Percentiles rank a stretch among this genome's conserved stretches.
Conservation (phyloP, 2,113 vertebrate species). For the Syrmaticus mikado region DNA sequence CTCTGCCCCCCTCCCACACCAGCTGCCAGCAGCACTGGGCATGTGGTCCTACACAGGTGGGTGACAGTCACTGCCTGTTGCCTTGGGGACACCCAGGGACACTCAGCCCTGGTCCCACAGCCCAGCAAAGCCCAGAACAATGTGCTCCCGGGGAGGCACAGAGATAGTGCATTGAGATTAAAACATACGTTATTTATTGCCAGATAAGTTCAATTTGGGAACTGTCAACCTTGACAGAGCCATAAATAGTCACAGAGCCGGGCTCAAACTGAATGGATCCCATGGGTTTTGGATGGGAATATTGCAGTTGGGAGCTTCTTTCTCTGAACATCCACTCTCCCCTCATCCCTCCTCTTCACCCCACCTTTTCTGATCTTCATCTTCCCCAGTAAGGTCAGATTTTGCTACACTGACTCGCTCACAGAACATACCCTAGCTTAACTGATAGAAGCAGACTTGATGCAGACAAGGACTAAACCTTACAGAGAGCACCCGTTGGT, state of each 20-base stretch:
- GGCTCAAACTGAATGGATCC: neutral
- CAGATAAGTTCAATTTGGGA: neutral
- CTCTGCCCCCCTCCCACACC: neutral
- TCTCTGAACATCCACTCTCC: neutral
- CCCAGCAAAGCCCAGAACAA: neutral
- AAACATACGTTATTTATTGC: neutral
- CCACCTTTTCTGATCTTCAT: neutral
- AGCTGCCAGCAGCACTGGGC: neutral
- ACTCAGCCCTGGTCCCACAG: neutral
- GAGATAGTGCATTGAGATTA: neutral
- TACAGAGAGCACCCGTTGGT: slow-evolving; percentile 51
- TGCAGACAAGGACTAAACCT: slow-evolving; percentile 40
- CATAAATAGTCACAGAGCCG: neutral
- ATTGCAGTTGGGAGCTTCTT: neutral
- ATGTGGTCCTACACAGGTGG: neutral
- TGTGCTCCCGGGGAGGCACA: accelerated
- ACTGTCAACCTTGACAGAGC: neutral
- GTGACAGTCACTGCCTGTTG: accelerated
- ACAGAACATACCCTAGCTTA: neutral
- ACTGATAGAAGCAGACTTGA: slow-evolving; percentile 2
- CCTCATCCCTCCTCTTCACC: neutral
- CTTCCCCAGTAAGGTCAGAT: neutral
- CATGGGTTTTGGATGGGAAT: neutral
- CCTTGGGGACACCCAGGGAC: neutral
- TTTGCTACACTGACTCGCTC: neutral